Evolutionary conservation across 2,113 vertebrate genomes (phyloP).

Genomic region (Scopus umbretta): DNA sequence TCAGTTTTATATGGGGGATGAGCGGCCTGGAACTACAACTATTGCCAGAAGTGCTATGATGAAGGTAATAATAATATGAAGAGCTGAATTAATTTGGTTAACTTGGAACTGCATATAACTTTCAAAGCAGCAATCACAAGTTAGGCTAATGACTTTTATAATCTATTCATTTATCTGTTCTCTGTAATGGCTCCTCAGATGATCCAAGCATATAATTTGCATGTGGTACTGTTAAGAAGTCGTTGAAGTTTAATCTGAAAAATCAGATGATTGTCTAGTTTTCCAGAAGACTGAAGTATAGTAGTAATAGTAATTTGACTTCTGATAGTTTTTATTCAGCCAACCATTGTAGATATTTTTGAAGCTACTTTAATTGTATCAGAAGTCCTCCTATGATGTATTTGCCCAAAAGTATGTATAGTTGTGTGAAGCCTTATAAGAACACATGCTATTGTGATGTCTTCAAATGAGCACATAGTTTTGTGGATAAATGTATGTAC

Average conservation of each 20-base stretch:
- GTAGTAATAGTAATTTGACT: not conserved
- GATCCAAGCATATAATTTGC: not conserved
- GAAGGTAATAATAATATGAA: slow-evolving; percentile 81
- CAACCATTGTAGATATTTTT: not conserved
- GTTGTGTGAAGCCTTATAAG: not conserved
- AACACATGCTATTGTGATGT: not conserved
- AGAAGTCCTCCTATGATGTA: not conserved
- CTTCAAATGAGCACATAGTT: not conserved
- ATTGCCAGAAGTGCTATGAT: slow-evolving; percentile 96
- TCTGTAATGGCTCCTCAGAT: not conserved
- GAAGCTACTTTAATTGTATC: not conserved
- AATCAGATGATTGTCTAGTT: not conserved
- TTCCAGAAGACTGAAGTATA: not conserved
- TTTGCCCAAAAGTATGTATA: not conserved
- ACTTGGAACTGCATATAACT: not conserved
- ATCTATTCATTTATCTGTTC: not conserved
- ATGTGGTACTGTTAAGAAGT: not conserved
- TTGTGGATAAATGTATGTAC: not conserved
- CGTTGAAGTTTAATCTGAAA: not conserved
- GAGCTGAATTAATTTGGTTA: not conserved
- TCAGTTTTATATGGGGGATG: slow-evolving; percentile 82
- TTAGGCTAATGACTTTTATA: not conserved
- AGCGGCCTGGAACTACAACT: slow-evolving; percentile 84
- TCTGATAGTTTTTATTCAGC: not conserved
- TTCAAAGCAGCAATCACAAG: not conserved